Conservation (phyloP, 2,888 invertebrate species). For the Amphipoea lucens region DNA sequence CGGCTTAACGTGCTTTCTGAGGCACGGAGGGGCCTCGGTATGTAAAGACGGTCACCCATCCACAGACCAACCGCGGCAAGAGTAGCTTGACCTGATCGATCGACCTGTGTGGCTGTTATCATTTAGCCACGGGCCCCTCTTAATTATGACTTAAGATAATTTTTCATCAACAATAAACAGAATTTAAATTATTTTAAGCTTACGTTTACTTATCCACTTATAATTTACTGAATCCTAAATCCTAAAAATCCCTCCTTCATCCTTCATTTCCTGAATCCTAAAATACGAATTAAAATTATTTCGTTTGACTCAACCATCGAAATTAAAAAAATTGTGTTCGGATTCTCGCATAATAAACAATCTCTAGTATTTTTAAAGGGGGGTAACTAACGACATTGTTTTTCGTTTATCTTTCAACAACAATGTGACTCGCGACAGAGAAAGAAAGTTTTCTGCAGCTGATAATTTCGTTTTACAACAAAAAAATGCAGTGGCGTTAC, state of each 20-base stretch:
- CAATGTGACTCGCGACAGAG: background rate
- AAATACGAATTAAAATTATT: background rate
- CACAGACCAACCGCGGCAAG: too few species aligned
- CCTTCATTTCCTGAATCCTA: background rate
- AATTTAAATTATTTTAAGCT: too few species aligned
- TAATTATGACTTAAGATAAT: too few species aligned
- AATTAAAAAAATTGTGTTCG: background rate
- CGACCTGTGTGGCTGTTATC: too few species aligned
- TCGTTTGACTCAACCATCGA: background rate
- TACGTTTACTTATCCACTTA: too few species aligned
- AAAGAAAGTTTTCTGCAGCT: background rate
- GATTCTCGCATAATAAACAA: background rate
- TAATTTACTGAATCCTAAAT: background rate
- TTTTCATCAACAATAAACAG: too few species aligned
- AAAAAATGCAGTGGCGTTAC: slow-evolving; percentile 41
- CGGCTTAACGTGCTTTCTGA: too few species aligned
- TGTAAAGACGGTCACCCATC: too few species aligned
- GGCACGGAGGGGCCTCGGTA: too few species aligned
- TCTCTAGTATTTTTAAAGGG: background rate
- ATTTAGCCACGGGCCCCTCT: too few species aligned
- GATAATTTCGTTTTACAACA: slow-evolving; percentile 27
- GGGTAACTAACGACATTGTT: background rate
- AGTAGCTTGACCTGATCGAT: too few species aligned
- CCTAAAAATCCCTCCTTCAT: too few species aligned
- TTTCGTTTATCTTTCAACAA: background rate